Percentiles rank a stretch among this genome's conserved stretches.
Evolutionary conservation across 1,140 invertebrate genomes (phyloP).

Genomic region (Frieseomelitta varia): DNA sequence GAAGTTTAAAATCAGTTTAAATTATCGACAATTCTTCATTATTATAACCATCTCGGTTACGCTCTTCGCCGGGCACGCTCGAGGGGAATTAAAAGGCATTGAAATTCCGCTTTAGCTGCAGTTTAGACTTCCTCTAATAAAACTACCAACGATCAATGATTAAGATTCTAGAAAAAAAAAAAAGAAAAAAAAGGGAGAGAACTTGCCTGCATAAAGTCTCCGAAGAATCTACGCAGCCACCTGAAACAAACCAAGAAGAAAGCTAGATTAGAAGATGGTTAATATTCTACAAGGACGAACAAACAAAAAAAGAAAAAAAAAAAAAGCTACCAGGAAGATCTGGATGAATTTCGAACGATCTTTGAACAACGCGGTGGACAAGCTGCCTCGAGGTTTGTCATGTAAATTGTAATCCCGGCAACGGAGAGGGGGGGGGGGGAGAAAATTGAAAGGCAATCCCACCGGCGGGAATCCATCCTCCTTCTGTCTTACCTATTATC

Average conservation of each 20-base stretch:
- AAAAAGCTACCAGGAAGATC: background rate
- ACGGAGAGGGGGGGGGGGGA: background rate
- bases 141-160: too few species aligned
- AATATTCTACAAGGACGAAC: too few species aligned
- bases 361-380: background rate
- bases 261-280: background rate
- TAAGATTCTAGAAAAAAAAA: too few species aligned
- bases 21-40: too few species aligned
- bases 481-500: constrained; percentile 45
- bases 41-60: too few species aligned
- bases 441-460: background rate
- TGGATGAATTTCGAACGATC: background rate
- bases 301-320: background rate
- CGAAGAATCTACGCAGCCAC: background rate
- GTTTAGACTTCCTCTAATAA: too few species aligned
- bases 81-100: too few species aligned
- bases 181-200: background rate
- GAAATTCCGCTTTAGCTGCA: too few species aligned
- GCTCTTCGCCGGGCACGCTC: too few species aligned
- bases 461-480: background rate
- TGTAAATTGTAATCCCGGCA: constrained; percentile 58
- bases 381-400: constrained; percentile 54
- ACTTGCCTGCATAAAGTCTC: background rate
- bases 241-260: background rate
- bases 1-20: too few species aligned